These are phyloP conservation scores for Aurelia aurita DNA, from an alignment of 30 jellyfish, hydroid and myxozoan genomes.

Conservation along the genomic window DNA sequence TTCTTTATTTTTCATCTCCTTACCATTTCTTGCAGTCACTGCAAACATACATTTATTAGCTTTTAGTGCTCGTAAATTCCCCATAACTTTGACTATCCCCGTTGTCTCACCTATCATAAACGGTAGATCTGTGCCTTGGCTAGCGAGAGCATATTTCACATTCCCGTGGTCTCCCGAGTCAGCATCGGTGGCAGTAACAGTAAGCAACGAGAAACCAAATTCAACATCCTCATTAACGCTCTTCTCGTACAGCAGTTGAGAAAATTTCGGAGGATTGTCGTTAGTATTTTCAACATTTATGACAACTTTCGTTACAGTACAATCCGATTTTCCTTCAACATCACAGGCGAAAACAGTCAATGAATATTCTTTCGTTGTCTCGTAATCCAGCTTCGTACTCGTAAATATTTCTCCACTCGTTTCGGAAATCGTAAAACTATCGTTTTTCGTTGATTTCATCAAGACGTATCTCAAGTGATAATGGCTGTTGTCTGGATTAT, in stretches of 20 bases:
- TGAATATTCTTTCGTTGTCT: constrained; percentile 32
- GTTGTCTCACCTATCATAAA: constrained; percentile 34
- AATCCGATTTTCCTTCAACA: constrained; percentile 58
- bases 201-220: constrained; percentile 24
- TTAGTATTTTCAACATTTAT: constrained; percentile 68
- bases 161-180: constrained; percentile 64
- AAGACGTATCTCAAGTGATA: constrained; percentile 53
- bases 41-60: constrained; percentile 6
- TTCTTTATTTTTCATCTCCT: not conserved
- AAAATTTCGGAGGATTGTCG: constrained; percentile 79
- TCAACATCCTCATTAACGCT: constrained; percentile 28
- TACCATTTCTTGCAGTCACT: constrained; percentile 28
- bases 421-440: constrained; percentile 57
- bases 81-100: constrained; percentile 31
- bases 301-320: constrained; percentile 68
- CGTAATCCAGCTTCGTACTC: constrained; percentile 69
- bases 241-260: constrained; percentile 19
- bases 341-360: constrained; percentile 84
- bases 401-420: constrained; percentile 64
- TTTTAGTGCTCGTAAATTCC: not conserved
- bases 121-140: constrained; percentile 4
- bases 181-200: constrained; percentile 64
- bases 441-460: constrained; percentile 24
- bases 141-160: constrained; percentile 31
- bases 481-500: constrained; percentile 32